Base-by-base conservation (phyloP, 2,113 vertebrate species). In the Vulpes ferrilata region DNA sequence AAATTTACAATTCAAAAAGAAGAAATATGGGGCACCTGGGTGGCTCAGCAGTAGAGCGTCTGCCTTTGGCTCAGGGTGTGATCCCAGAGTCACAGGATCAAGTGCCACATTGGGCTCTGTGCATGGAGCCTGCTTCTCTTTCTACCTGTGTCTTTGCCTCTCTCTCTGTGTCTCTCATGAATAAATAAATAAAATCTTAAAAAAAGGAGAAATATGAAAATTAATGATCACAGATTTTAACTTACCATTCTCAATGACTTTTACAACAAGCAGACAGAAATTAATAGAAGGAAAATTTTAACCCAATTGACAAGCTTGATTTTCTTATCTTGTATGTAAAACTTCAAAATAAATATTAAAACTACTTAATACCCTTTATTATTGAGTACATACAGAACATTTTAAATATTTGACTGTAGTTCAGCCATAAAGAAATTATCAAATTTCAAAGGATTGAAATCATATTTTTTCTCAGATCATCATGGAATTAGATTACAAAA, bases 271-370 rank as follows among this genome's bases (percentile, higher is more conserved):
- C 22, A 81, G 22, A 57, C n/a, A 67, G 71, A 79, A 38, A 38
- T 43, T 23, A 53, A 38, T 53, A 86, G 71, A 90, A 65, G 64
- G 57, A 81, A 93, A 73, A 35, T 81, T 23, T 94, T 43, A 81
- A 55, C 17, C 27, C 22, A 76, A 0, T 60, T 84, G 85, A 62
- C 3, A 64, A 73, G 76, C 12, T 35, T 86, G 53, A 88, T 74
- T 96, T 55, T 32, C 57, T 95, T 81, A 80, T 62, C 64, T 84
- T 88, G 13, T 64, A 43, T 79, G 7, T 71, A 76, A 88, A 97
- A 73, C 62, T 92, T 92, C 15, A 73, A n/a, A 88, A 80, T 88
- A 51, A 10, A 7, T 76, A 53, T 57, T 32, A 15, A 10, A 69
- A 35, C n/a, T 83, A 90, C 9, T 25, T 81, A 85, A 74, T n/a